Evolutionary conservation across 2,113 vertebrate species (phyloP).

Genomic region (Hyperoodon ampullatus): DNA sequence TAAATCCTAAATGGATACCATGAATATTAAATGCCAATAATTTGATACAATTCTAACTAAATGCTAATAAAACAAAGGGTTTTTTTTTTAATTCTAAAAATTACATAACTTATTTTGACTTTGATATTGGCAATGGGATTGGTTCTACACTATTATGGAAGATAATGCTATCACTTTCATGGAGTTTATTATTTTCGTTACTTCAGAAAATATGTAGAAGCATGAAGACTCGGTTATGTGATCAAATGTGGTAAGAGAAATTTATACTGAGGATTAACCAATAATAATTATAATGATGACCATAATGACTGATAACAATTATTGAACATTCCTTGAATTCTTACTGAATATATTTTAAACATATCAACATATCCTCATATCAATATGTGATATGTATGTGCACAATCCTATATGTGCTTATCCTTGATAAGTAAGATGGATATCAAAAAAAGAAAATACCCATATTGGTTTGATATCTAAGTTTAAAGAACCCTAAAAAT

Average conservation of each 20-base stretch:
- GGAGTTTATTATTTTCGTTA: background rate
- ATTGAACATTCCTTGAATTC: background rate
- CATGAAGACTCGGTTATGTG: background rate
- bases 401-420: background rate
- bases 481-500: background rate
- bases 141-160: background rate
- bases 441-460: background rate
- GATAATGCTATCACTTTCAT: background rate
- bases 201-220: background rate
- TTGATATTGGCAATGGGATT: background rate
- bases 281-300: background rate
- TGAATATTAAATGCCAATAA: background rate
- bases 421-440: background rate
- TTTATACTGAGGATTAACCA: background rate
- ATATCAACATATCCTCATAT: background rate
- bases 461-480: background rate
- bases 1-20: background rate
- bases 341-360: background rate
- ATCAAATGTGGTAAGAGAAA: background rate
- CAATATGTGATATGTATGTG: background rate
- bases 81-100: background rate
- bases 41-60: background rate
- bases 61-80: background rate
- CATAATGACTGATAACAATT: background rate
- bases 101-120: background rate